Evolutionary conservation across 2,888 invertebrate species (phyloP), one percentile per base, ranked within the genome.

Genomic region (Stenodera caucasica): DNA sequence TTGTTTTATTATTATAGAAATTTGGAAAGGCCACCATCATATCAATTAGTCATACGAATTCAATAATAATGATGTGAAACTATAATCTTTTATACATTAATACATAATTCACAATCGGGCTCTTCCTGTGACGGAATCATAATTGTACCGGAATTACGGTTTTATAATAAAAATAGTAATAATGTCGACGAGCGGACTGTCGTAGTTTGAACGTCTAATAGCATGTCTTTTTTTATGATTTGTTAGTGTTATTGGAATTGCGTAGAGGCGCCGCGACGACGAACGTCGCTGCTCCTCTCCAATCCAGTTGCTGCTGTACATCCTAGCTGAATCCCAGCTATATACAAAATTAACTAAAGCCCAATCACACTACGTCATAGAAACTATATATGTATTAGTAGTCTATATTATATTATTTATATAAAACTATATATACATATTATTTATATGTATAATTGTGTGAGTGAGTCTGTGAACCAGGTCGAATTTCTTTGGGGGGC

Each of bases 301-400:
- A 58, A 55, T 61, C 37, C 35, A 77, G 76, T 40, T 45, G 50
- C 21, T 26, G 51, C n/a, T 53, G 49, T 60, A 53, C 55, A 52
- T 60, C 57, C 55, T 57, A 55, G 30, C 55, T 56, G 63, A 77
- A 77, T 75, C 78, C 79, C 78, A 76, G 79, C 78, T 78, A 78
- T 76, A 77, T 78, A 75, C 78, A 79, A 78, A 79, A 77, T 78
- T 78, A 78, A 77, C 76, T 75, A 72, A 78, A 78, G 77, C 76
- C 77, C 73, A 73, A 72, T 70, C 69, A 68, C 65, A 69, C 68
- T 73, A 74, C 73, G 72, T 71, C 71, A 69, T 66, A 66, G 53
- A 61, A 60, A 65, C 62, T 66, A 66, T 67, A 61, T 55, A 64
- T 65, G 58, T 62, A 55, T 40, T 32, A 32, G 18, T 8, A 40